A percentile compares a stretch with the other conserved stretches of the same genome.
Evolutionary conservation across 2,888 invertebrate species (phyloP).

Genomic region (Callinectes sapidus): DNA sequence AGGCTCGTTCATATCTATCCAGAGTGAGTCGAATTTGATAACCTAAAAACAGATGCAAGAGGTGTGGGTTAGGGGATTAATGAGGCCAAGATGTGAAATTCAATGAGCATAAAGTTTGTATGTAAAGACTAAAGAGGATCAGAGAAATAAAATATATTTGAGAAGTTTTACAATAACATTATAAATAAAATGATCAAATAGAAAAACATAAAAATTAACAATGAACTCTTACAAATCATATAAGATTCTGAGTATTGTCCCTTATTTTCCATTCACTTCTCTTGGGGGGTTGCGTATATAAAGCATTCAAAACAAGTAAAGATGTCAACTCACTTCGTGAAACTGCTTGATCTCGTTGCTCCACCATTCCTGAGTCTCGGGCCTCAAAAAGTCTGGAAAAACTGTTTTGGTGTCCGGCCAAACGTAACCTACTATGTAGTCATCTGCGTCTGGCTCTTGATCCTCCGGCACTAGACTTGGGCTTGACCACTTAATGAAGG

Average conservation of each 20-base stretch:
- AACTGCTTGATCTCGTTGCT: conserved; percentile 72
- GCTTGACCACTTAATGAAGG: conserved; percentile 70
- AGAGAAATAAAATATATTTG: neutral
- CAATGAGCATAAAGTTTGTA: neutral
- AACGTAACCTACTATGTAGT: conserved; percentile 72
- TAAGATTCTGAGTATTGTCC: neutral
- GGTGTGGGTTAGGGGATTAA: neutral
- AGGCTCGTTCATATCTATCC: conserved; percentile 95
- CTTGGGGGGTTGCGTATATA: neutral
- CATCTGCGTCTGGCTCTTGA: conserved; percentile 59
- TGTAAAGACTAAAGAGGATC: too few relatives aligned
- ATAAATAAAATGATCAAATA: neutral
- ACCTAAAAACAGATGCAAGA: neutral
- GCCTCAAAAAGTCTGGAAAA: conserved; percentile 74
- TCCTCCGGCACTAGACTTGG: conserved; percentile 64
- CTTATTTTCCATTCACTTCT: neutral
- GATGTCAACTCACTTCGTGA: conserved; percentile 60
- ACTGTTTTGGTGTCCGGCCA: conserved; percentile 71
- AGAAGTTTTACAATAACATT: neutral
- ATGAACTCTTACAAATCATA: neutral
- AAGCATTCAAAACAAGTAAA: neutral
- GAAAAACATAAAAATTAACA: neutral
- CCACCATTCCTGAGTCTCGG: conserved; percentile 73
- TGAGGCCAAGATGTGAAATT: neutral
- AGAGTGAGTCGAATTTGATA: conserved; percentile 82